A percentile compares a stretch with the other conserved stretches of the same genome.
Evolutionary conservation across 2,797 vertebrate genomes (phyloP).

Genomic region (Fringilla coelebs): DNA sequence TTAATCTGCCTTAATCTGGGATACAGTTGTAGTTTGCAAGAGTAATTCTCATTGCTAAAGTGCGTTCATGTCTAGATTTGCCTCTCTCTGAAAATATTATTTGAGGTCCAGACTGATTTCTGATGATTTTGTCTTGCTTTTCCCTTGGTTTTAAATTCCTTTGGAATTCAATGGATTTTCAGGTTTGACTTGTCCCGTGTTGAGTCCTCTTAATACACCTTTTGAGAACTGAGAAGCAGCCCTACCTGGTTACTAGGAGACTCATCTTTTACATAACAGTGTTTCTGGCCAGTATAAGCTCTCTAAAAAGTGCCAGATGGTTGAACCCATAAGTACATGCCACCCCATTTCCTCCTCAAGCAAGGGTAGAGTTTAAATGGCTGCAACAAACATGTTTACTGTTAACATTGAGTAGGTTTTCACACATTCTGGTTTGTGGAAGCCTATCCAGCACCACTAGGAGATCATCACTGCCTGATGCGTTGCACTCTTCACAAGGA

Average conservation of each 20-base stretch:
- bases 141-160: background rate
- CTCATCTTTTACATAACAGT: background rate
- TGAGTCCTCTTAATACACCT: background rate
- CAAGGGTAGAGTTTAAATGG: background rate
- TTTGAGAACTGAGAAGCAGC: background rate
- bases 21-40: background rate
- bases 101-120: background rate
- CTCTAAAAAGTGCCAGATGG: background rate
- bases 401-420: background rate
- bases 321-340: background rate
- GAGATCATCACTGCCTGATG: background rate
- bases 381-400: background rate
- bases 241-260: background rate
- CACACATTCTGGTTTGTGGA: background rate
- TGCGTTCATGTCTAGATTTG: background rate
- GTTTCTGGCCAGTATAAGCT: background rate
- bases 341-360: background rate
- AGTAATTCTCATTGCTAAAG: background rate
- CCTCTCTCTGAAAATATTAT: background rate
- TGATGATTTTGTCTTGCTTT: background rate
- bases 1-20: background rate
- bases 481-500: background rate
- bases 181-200: accelerated
- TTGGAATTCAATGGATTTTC: background rate
- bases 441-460: background rate